Conservation (phyloP, 2,113 vertebrate genomes). For the Aptenodytes patagonicus region DNA sequence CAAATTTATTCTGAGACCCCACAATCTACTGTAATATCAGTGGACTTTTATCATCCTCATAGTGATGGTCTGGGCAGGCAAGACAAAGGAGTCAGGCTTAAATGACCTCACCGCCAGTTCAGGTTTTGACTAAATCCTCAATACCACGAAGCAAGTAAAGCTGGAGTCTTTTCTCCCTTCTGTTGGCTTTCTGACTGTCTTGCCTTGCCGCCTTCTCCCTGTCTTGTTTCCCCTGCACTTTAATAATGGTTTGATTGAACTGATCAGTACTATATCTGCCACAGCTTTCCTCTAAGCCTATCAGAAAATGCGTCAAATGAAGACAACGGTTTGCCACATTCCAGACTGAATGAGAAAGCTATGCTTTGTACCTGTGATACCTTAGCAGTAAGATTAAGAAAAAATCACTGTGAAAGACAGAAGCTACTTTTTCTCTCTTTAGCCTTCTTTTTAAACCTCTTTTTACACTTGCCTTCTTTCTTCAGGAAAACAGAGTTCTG, state of each 20-base stretch:
- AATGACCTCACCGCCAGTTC: neutral
- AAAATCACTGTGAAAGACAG: neutral
- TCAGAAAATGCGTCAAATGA: neutral
- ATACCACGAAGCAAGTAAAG: neutral
- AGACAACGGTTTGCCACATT: neutral
- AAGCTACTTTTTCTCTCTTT: neutral
- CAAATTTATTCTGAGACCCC: neutral
- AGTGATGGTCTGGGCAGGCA: neutral
- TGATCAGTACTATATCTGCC: neutral
- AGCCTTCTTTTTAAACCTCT: neutral
- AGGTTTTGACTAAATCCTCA: neutral
- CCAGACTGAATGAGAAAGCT: neutral
- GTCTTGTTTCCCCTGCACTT: neutral
- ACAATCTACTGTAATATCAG: neutral
- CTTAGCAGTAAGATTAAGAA: neutral
- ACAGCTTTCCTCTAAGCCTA: neutral
- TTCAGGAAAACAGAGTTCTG: neutral
- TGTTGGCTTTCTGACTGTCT: neutral
- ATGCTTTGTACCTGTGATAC: neutral
- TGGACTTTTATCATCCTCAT: neutral
- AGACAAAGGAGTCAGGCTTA: neutral
- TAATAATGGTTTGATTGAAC: neutral
- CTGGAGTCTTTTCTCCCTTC: neutral
- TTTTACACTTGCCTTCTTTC: neutral
- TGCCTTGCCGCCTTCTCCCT: neutral